Conservation (phyloP, 2,113 vertebrate genomes). For the Kryptolebias marmoratus region DNA sequence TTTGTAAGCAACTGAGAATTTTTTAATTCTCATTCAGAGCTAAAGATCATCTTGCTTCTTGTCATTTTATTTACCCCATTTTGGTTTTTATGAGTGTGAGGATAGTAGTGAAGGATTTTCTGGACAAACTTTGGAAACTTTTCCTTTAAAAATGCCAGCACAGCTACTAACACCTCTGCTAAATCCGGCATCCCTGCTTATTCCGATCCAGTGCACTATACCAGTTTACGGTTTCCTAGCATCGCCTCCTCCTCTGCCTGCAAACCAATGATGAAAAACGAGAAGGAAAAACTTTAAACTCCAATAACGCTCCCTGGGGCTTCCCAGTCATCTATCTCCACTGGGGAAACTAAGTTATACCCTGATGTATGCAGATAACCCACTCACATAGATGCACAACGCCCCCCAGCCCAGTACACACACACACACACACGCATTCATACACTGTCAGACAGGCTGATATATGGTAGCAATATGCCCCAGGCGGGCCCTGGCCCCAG, state of each 20-base stretch:
- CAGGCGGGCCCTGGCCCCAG: conserved; percentile 72
- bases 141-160: conserved; percentile 15
- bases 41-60: conserved; percentile 5
- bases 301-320: conserved; percentile 74
- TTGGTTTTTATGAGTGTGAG: conserved; percentile 23
- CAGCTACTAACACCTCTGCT: conserved; percentile 4
- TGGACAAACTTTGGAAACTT: conserved; percentile 32
- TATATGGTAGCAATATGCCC: conserved; percentile 85
- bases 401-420: conserved; percentile 31
- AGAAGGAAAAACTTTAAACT: conserved; percentile 78
- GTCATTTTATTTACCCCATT: conserved; percentile 16
- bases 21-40: neutral
- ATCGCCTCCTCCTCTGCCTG: conserved; percentile 44
- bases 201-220: conserved; percentile 14
- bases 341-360: conserved; percentile 77
- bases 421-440: conserved; percentile 24
- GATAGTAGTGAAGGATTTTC: conserved; percentile 3
- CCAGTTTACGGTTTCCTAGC: conserved; percentile 50
- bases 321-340: conserved; percentile 76
- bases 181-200: conserved; percentile 23
- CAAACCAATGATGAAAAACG: conserved; percentile 70
- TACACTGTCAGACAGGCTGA: conserved; percentile 77
- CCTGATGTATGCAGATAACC: conserved; percentile 80
- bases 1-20: conserved; percentile 2
- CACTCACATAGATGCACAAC: conserved; percentile 48